Conservation (phyloP, 2,113 vertebrate species). For the Pluvianellus socialis region DNA sequence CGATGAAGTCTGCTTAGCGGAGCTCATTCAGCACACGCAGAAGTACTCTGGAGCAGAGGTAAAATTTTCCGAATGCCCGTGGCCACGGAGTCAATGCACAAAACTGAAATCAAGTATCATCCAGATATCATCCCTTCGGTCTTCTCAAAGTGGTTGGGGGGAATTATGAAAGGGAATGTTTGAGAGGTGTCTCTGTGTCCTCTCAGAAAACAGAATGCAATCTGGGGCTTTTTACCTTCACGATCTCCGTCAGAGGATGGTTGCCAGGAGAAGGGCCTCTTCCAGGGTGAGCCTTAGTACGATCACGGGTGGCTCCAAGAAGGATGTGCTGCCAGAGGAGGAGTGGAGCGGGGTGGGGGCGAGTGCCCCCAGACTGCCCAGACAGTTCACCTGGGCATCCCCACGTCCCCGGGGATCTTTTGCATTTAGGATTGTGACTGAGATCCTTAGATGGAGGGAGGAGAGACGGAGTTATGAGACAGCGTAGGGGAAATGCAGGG, state of each 20-base stretch:
- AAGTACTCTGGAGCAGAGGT: slow-evolving; percentile 97
- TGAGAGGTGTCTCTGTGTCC: background rate
- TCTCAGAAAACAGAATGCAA: background rate
- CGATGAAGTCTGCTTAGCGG: slow-evolving; percentile 76
- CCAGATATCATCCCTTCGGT: background rate
- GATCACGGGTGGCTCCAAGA: background rate
- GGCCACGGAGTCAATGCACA: accelerated
- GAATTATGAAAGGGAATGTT: background rate
- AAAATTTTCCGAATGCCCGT: background rate
- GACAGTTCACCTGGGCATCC: background rate
- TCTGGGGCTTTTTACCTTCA: background rate
- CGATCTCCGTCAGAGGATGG: background rate
- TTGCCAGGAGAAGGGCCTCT: background rate
- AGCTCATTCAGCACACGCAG: slow-evolving; percentile 80
- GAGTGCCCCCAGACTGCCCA: background rate
- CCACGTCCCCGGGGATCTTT: accelerated
- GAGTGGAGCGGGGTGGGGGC: background rate
- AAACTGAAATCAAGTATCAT: background rate
- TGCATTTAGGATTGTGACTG: background rate
- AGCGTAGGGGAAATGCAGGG: background rate
- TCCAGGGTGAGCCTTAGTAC: background rate
- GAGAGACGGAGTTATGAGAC: background rate
- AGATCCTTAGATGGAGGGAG: background rate
- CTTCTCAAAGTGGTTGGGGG: background rate
- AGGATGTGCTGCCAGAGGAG: background rate